Evolutionary conservation across 2,113 vertebrate genomes (phyloP), one percentile per base, ranked within the genome.

Genomic region (Halcyon malimbica): DNA sequence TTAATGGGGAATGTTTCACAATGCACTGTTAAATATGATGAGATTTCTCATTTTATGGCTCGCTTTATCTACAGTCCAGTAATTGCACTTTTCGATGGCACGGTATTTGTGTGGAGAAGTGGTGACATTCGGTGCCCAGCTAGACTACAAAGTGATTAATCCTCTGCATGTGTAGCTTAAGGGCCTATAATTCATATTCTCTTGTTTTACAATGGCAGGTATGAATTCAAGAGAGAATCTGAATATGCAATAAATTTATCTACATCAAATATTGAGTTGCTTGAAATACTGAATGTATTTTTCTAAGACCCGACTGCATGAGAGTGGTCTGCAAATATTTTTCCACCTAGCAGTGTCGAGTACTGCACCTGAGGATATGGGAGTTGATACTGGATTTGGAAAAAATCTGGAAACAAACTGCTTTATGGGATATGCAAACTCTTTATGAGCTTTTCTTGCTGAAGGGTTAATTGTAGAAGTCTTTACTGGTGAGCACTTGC

Each of bases 1-100:
- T 87, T 91, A 84, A 91, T 92, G 91, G 75, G 57, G 60, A 96
- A 48, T 85, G 44, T 37, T 92, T 96, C 93, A 83, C 80, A 96
- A 60, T 76, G 37, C 92, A 63, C 50, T 97, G 81, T 91, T 93
- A 96, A 87, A 83, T 95, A 93, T 73, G 91, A 84, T 87, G 95
- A 81, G 78, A 77, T 90, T 96, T 97, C 83, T 95, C 73, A 93
- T 94, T 96, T 97, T 96, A 92, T 96, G 78, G 39, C 62, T 92
- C 20, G 26, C 87, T 96, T 95, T 96, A 90, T 94, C 95, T 95
- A 68, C 73, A 53, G 60, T 80, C 68, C 87, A 50, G 87, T 96
- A 95, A 95, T 88, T 94, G 79, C 77, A 87, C 71, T 95, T 95
- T 94, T 87, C 84, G 88, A 25, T 88, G 65, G 56, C 35, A 39